phyloP scores from a whole-genome alignment of 2,113 vertebrate genomes.

The Probosciger aterrimus region DNA sequence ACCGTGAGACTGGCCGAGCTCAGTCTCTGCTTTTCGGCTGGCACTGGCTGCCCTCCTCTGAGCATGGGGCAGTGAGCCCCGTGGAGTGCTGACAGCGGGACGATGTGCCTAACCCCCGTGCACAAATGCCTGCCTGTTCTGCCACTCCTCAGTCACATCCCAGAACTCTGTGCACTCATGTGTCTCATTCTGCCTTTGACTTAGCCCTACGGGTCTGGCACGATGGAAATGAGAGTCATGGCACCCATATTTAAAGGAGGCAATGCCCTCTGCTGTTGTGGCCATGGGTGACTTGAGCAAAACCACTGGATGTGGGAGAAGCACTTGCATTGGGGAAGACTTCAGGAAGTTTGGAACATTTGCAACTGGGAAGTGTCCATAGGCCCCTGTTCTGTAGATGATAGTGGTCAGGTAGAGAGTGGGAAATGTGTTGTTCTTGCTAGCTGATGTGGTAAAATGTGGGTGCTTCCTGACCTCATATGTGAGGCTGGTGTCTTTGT shows the following conservation, averaged over 20 bases:
- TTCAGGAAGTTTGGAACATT: background rate
- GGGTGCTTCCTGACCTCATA: background rate
- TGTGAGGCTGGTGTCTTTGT: background rate
- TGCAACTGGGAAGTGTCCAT: background rate
- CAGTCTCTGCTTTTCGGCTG: background rate
- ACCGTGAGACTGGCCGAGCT: background rate
- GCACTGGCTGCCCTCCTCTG: background rate
- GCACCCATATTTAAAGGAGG: background rate
- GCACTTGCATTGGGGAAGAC: background rate
- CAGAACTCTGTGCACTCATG: background rate
- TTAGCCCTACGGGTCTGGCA: background rate
- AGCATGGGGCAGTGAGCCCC: background rate
- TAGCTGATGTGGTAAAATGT: background rate
- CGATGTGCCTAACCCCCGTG: background rate
- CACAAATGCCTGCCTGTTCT: constrained; percentile 33
- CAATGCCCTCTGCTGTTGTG: background rate
- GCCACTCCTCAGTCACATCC: background rate
- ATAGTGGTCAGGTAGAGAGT: background rate
- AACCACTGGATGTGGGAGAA: background rate
- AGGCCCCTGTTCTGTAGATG: background rate
- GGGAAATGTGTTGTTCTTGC: background rate
- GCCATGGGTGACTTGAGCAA: background rate
- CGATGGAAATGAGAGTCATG: accelerated
- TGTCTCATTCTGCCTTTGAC: background rate
- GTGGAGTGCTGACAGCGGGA: background rate